Evolutionary conservation across 2,113 vertebrate genomes (phyloP).

Genomic region (Crotalus viridis): DNA sequence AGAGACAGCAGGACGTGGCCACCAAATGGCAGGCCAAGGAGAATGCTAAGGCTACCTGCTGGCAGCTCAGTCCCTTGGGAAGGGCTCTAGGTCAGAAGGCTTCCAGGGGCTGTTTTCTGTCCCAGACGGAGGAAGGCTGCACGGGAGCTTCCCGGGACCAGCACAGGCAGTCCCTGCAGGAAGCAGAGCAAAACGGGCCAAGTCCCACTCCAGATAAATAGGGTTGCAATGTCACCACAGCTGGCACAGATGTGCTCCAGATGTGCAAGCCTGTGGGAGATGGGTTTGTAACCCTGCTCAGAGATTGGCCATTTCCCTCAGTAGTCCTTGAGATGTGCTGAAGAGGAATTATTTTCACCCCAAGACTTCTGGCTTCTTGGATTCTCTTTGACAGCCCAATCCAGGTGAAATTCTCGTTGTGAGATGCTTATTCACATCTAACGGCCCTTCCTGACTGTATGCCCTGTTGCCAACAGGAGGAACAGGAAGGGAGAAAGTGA

Average conservation of each 20-base stretch:
- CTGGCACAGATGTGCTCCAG: neutral
- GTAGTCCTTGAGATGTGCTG: neutral
- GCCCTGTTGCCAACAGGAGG: neutral
- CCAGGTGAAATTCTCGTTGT: constrained; percentile 18
- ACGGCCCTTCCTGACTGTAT: neutral
- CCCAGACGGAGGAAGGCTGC: neutral
- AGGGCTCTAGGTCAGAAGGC: neutral
- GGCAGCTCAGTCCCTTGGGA: neutral
- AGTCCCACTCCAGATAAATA: neutral
- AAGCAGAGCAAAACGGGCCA: neutral
- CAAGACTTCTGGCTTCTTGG: neutral
- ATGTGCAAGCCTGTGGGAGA: neutral
- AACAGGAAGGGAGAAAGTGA: neutral
- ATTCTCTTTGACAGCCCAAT: neutral
- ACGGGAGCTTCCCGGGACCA: neutral
- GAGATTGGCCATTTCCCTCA: neutral
- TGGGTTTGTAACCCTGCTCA: neutral
- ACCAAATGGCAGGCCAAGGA: neutral
- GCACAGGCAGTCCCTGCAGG: neutral
- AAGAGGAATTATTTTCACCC: neutral
- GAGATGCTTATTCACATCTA: neutral
- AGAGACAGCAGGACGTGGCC: neutral
- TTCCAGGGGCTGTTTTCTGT: neutral
- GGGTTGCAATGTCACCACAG: neutral
- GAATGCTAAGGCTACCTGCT: neutral